Evolutionary conservation across 2,797 vertebrate genomes (phyloP), one percentile per base, ranked within the genome.

Genomic region (Martes flavigula): DNA sequence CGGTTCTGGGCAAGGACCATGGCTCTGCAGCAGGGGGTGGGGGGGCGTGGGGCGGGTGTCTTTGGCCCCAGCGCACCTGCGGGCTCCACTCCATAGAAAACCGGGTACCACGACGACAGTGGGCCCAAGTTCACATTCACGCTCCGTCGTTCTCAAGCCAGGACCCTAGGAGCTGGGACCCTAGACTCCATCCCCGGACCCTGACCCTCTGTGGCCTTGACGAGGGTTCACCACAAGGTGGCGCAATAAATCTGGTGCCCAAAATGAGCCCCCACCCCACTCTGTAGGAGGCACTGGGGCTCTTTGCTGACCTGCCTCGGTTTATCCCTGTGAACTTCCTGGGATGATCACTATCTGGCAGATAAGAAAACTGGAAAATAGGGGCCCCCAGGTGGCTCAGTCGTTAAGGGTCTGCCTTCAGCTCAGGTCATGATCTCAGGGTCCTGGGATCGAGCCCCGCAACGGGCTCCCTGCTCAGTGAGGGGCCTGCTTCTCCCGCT

Each of bases 181-280:
- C 30, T 8, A 15, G 9, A 20, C 25, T 18, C 77, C 20, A 14
- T 54, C 18, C 32, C 48, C 10, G 1, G 18, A 14, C 46, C 32
- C 32, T 14, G 32, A 1, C 10, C 32, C 48, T 54, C 18, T 32
- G 11, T 0, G 1, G 10, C 75, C 48, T 23, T 20, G 2, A 13
- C 11, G 6, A 13, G 30, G 9, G 18, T n/a, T 84, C 20, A 10
- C 13, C n/a, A 2, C n/a, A 17, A 6, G 56, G 9, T 13, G 20
- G 46, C 23, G 18, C 30, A 3, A 25, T 48, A 7, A 12, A 35
- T 48, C 54, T 30, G 6, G 2, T 18, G 7, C 38, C 10, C 32
- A 7, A 3, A 7, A 35, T 25, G 25, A 21, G 5, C 12, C 13
- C 30, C 27, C 17, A 12, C 4, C 51, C 3, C 46, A 48, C 48